These are phyloP conservation scores for Motacilla tschutschensis DNA, from an alignment of 2,113 vertebrate species.

Conservation along the genomic window DNA sequence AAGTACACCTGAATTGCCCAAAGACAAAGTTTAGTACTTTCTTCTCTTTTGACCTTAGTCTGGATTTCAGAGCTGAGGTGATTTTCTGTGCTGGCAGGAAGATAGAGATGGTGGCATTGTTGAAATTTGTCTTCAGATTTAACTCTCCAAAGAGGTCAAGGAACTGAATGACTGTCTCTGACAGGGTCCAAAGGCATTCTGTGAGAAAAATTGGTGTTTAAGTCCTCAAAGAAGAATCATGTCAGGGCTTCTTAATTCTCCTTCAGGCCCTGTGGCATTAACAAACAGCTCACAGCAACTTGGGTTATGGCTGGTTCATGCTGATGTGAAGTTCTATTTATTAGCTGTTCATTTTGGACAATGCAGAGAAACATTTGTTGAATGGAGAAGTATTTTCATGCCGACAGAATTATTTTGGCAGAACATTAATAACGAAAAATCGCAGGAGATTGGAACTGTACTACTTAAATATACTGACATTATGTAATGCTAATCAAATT, in stretches of 20 bases:
- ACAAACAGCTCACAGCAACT: not conserved
- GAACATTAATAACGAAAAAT: not conserved
- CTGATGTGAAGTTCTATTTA: not conserved
- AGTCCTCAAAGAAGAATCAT: not conserved
- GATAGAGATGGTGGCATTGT: not conserved
- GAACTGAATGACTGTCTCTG: constrained; percentile 8
- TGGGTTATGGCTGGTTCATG: not conserved
- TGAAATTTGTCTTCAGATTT: constrained; percentile 18
- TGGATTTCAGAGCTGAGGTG: not conserved
- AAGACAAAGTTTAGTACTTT: not conserved
- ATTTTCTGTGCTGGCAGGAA: not conserved
- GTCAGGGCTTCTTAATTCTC: constrained; percentile 12
- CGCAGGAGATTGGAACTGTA: not conserved
- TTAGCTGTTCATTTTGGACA: not conserved
- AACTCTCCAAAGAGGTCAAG: constrained; percentile 13
- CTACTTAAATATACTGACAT: not conserved
- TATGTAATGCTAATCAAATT: not conserved
- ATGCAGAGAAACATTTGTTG: not conserved
- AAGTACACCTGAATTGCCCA: not conserved
- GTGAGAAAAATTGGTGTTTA: constrained; percentile 22
- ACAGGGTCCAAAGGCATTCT: not conserved
- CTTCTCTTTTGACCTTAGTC: not conserved
- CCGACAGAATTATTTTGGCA: not conserved
- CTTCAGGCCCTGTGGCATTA: not conserved
- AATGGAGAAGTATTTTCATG: not conserved